Evolutionary conservation across 2,797 vertebrate genomes (phyloP).

Genomic region (Xenops minutus): DNA sequence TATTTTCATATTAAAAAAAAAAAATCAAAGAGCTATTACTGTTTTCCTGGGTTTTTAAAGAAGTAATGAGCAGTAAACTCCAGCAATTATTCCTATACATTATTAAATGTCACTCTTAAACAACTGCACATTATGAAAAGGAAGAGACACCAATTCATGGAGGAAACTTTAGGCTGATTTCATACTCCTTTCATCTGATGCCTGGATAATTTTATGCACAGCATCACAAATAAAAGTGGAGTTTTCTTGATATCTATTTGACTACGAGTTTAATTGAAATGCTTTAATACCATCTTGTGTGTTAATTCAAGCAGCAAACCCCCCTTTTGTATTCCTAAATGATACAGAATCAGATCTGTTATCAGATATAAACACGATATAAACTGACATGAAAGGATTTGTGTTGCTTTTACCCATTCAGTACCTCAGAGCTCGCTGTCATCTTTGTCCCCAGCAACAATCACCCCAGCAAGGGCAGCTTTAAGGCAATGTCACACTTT

Average conservation of each 20-base stretch:
- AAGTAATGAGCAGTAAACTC: conserved; percentile 74
- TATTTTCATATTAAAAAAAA: conserved; percentile 65
- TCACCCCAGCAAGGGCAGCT: conserved; percentile 49
- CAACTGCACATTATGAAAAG: conserved; percentile 1
- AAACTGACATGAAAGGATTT: conserved; percentile 24
- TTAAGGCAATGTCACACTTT: conserved; percentile 65
- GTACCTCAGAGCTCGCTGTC: background rate
- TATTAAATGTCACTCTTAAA: conserved; percentile 69
- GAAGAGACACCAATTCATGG: conserved; percentile 29
- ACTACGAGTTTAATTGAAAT: conserved; percentile 70
- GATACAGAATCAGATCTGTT: conserved; percentile 41
- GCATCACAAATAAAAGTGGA: conserved; percentile 54
- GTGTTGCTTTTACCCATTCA: conserved; percentile 26
- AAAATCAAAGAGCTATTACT: conserved; percentile 55
- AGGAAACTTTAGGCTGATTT: conserved; percentile 58
- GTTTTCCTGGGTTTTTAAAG: conserved; percentile 61
- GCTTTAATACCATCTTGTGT: conserved; percentile 42
- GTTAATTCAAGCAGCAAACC: conserved; percentile 72
- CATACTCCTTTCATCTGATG: conserved; percentile 54
- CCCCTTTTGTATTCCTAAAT: conserved; percentile 29
- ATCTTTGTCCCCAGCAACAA: conserved; percentile 55
- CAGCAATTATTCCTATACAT: conserved; percentile 67
- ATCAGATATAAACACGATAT: conserved; percentile 39
- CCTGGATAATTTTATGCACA: conserved; percentile 70
- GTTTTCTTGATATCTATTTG: conserved; percentile 61